phyloP scores from a whole-genome alignment of 2,888 invertebrate genomes.

The Pristionchus exspectatus region DNA sequence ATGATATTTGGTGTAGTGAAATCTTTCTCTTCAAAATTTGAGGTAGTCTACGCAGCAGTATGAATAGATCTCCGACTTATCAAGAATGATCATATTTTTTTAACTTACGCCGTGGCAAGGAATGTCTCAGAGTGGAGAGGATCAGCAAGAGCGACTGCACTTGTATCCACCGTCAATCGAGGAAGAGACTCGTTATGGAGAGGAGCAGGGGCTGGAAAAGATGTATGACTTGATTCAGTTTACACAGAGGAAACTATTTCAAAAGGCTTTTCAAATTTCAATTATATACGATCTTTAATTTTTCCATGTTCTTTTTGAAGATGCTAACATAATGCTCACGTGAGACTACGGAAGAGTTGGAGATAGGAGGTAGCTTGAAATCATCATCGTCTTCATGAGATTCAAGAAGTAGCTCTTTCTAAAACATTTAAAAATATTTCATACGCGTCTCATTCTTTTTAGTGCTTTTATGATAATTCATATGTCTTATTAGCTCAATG shows the following conservation, averaged over 20 bases:
- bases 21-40: no score
- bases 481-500: no score
- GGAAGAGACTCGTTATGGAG: neutral
- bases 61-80: neutral
- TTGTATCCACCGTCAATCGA: constrained; percentile 32
- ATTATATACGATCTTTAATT: neutral
- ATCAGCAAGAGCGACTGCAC: neutral
- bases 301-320: neutral
- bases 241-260: neutral
- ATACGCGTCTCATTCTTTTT: neutral
- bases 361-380: neutral
- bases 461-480: neutral
- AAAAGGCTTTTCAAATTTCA: neutral
- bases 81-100: neutral
- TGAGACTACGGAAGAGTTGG: neutral
- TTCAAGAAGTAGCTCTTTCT: neutral
- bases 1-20: no score
- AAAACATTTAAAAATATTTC: neutral
- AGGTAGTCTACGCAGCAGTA: no score
- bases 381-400: neutral
- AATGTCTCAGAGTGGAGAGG: neutral
- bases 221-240: neutral
- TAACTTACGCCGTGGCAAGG: neutral
- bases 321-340: constrained; percentile 33
- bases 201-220: constrained; percentile 19